These are phyloP conservation scores for Delichon dasypus DNA, from an alignment of 2,797 vertebrate genomes.

Conservation along the genomic window DNA sequence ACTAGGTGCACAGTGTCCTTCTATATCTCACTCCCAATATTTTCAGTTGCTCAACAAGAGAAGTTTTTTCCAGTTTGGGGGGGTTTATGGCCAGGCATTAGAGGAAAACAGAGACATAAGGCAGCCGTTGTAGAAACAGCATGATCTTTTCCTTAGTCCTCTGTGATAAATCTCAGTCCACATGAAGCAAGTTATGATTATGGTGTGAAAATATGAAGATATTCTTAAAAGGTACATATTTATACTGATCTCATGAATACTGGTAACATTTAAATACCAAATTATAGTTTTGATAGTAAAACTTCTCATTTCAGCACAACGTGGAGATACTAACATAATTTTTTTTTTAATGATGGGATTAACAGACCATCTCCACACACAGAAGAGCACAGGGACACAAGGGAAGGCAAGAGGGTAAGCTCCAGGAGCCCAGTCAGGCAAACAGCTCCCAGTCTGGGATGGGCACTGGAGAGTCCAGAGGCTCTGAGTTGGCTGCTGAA, in stretches of 20 bases:
- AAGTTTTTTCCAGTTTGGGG: background rate
- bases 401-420: background rate
- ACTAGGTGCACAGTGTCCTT: background rate
- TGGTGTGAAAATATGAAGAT: background rate
- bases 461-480: background rate
- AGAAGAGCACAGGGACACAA: fast-evolving
- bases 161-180: conserved; percentile 5
- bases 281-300: background rate
- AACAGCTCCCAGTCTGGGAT: background rate
- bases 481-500: background rate
- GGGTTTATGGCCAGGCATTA: background rate
- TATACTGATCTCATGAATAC: background rate
- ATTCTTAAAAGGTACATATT: background rate
- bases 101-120: conserved; percentile 28
- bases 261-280: background rate
- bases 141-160: conserved; percentile 34
- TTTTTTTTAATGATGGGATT: background rate
- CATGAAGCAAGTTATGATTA: background rate
- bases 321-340: background rate
- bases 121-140: conserved; percentile 43
- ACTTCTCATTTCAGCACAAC: background rate
- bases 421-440: background rate
- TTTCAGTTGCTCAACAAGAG: background rate
- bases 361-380: background rate
- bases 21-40: background rate